These are phyloP conservation scores for Lepus townsendii DNA, from an alignment of 2,797 vertebrate species.

Conservation along the genomic window DNA sequence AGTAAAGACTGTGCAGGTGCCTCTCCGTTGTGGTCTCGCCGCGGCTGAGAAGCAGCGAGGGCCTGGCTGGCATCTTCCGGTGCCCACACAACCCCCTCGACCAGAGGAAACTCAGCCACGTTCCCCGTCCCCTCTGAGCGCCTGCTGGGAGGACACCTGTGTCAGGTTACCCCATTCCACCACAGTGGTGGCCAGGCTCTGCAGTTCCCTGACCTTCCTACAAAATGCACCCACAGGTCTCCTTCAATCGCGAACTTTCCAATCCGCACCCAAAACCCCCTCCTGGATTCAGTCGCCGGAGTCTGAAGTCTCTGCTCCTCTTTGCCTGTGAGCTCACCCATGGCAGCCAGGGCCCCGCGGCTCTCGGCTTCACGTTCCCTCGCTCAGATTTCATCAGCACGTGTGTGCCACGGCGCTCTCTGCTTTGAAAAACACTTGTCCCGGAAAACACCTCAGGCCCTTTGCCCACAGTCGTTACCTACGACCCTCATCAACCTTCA, in stretches of 20 bases:
- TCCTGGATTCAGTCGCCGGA: background rate
- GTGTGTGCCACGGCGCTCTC: too few relatives aligned
- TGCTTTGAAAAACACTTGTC: too few relatives aligned
- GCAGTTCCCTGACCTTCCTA: background rate
- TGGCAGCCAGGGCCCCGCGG: background rate
- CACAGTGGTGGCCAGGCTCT: accelerated
- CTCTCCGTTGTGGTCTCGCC: accelerated
- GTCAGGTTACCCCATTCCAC: background rate
- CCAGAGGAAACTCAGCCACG: accelerated
- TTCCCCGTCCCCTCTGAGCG: accelerated
- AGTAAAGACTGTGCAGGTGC: too few relatives aligned
- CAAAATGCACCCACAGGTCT: background rate
- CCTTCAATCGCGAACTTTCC: background rate
- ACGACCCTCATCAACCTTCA: background rate
- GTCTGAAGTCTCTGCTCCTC: too few relatives aligned
- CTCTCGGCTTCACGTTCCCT: background rate
- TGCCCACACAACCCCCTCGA: too few relatives aligned
- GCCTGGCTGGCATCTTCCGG: too few relatives aligned
- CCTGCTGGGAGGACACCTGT: too few relatives aligned
- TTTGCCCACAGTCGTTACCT: background rate
- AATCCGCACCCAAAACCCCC: background rate
- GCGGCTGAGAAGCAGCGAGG: background rate
- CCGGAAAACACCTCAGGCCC: background rate
- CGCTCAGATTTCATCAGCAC: too few relatives aligned
- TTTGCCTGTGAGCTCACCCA: accelerated